Percentiles rank a stretch among this genome's conserved stretches.
Evolutionary conservation across 1,140 invertebrate genomes (phyloP).

Genomic region (Macrobrachium rosenbergii): DNA sequence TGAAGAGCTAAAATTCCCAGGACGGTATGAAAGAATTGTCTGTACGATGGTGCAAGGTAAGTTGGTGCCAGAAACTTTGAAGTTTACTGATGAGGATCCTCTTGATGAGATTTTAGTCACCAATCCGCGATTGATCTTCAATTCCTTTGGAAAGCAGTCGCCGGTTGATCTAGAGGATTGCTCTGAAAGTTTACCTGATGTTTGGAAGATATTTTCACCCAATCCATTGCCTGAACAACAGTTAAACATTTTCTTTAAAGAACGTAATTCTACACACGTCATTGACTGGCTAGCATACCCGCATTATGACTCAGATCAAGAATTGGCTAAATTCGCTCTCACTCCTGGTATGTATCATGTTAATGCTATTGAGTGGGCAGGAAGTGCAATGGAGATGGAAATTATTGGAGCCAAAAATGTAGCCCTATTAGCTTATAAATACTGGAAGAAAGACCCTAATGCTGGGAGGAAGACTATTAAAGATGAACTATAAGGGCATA

Average conservation of each 20-base stretch:
- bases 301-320: constrained; percentile 31
- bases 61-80: constrained; percentile 28
- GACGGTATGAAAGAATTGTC: constrained; percentile 31
- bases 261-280: not conserved
- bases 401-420: constrained; percentile 78
- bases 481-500: constrained; percentile 38
- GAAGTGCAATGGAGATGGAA: constrained; percentile 83
- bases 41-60: constrained; percentile 45
- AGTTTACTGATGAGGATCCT: constrained; percentile 9
- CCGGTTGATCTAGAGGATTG: constrained; percentile 3
- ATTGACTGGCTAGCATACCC: constrained; percentile 50
- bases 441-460: constrained; percentile 50
- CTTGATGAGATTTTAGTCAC: constrained; percentile 48
- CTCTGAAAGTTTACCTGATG: constrained; percentile 16
- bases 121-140: constrained; percentile 37
- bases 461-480: constrained; percentile 20
- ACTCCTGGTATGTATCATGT: constrained; percentile 76
- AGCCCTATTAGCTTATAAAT: constrained; percentile 74
- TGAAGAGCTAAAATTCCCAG: constrained; percentile 33
- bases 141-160: constrained; percentile 34
- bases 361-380: constrained; percentile 80
- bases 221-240: constrained; percentile 4
- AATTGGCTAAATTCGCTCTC: constrained; percentile 72
- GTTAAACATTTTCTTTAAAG: constrained; percentile 35
- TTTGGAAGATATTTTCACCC: constrained; percentile 51